phyloP scores from a whole-genome alignment of 2,113 vertebrate species.

The Mobula hypostoma region DNA sequence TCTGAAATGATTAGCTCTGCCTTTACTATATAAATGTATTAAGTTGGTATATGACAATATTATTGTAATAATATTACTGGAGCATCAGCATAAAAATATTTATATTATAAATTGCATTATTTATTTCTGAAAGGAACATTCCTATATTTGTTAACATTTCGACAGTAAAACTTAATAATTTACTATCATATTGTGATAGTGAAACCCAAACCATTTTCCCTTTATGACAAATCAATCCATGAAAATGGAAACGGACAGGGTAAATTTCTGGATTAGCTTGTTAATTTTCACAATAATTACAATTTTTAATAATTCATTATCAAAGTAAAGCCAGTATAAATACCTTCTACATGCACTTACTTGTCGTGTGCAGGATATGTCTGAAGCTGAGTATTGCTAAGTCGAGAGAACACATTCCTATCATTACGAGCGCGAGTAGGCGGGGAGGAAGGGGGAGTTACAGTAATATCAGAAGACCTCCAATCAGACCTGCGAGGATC shows the following conservation, averaged over 20 bases:
- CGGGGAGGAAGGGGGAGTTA: constrained; percentile 88
- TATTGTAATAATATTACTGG: background rate
- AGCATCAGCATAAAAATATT: background rate
- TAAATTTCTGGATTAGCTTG: background rate
- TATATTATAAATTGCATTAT: background rate
- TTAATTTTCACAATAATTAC: background rate
- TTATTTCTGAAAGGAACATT: background rate
- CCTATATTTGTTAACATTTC: background rate
- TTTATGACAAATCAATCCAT: background rate
- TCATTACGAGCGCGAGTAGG: constrained; percentile 85
- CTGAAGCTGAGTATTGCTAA: constrained; percentile 89
- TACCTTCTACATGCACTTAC: constrained; percentile 57
- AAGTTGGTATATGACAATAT: background rate
- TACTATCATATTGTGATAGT: background rate
- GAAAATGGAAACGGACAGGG: background rate
- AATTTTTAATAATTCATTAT: background rate
- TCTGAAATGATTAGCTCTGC: background rate
- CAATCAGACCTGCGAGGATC: constrained; percentile 36
- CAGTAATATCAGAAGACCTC: constrained; percentile 77
- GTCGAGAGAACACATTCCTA: constrained; percentile 92
- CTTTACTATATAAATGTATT: background rate
- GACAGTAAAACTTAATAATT: background rate
- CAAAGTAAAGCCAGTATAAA: background rate
- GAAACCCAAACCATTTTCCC: background rate
- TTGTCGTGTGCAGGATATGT: constrained; percentile 86